Conservation (phyloP, 2,113 vertebrate species). For the Morone saxatilis region DNA sequence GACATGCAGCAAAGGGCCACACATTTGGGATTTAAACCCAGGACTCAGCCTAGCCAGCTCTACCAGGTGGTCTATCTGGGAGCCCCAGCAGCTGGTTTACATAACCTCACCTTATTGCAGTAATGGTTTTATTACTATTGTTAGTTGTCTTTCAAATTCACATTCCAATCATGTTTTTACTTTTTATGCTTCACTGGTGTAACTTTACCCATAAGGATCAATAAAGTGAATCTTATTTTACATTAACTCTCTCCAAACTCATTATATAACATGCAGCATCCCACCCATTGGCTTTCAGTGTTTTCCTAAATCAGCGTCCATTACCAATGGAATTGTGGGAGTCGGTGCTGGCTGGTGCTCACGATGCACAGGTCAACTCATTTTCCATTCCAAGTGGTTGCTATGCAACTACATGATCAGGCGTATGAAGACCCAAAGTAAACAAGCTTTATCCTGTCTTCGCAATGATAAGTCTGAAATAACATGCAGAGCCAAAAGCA, state of each 20-base stretch:
- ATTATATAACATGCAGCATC: slow-evolving; percentile 22
- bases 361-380: slow-evolving; percentile 58
- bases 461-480: slow-evolving; percentile 43
- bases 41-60: too few species aligned
- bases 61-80: too few species aligned
- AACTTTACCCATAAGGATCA: not conserved
- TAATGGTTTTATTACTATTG: not conserved
- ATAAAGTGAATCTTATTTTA: not conserved
- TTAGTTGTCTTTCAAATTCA: not conserved
- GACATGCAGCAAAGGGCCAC: too few species aligned
- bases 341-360: slow-evolving; percentile 41
- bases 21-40: too few species aligned
- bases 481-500: slow-evolving; percentile 25
- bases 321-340: slow-evolving; percentile 37
- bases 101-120: not conserved
- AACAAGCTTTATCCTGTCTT: slow-evolving; percentile 59
- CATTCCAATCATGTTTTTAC: not conserved
- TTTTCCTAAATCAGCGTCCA: slow-evolving; percentile 18
- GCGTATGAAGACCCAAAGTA: slow-evolving; percentile 54
- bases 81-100: not conserved
- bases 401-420: slow-evolving; percentile 70
- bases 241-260: not conserved
- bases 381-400: slow-evolving; percentile 62
- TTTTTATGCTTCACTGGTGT: not conserved
- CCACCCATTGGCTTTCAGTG: not conserved